A percentile compares a stretch with the other conserved stretches of the same genome.
These are phyloP conservation scores for Salvelinus sp. DNA, from an alignment of 2,113 vertebrate genomes.

Conservation along the genomic window DNA sequence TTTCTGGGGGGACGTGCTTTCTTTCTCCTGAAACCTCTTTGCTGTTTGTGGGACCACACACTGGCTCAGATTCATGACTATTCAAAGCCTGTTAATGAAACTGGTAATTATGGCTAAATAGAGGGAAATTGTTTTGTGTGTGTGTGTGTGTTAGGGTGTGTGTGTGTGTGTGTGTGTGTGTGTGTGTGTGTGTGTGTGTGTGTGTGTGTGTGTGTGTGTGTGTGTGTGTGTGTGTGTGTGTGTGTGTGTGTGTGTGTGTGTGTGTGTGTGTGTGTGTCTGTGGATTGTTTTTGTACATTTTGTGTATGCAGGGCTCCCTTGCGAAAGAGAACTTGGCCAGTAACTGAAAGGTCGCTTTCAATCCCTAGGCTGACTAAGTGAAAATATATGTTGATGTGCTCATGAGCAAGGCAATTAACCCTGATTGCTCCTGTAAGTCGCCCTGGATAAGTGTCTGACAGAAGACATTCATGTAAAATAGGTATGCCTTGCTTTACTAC, in stretches of 20 bases:
- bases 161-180: neutral
- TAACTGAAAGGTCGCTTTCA: too few species aligned
- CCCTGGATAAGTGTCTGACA: too few species aligned
- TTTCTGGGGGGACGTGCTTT: neutral
- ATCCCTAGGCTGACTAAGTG: too few species aligned
- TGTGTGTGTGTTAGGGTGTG: neutral
- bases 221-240: neutral
- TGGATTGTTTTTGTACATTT: too few species aligned
- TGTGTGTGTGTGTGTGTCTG: neutral
- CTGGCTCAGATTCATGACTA: conserved; percentile 14
- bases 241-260: too few species aligned
- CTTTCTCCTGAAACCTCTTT: conserved; percentile 22
- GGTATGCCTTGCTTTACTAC: too few species aligned
- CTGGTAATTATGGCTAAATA: conserved; percentile 22
- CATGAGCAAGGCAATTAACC: too few species aligned
- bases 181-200: neutral
- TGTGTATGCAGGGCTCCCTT: too few species aligned
- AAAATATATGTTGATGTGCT: too few species aligned
- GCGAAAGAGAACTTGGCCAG: too few species aligned
- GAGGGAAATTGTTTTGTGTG: neutral
- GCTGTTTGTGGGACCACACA: neutral
- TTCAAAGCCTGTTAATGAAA: conserved; percentile 26
- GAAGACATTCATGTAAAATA: too few species aligned
- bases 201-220: neutral
- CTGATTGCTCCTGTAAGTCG: too few species aligned